phyloP scores from a whole-genome alignment of 2,113 vertebrate species.

The Corythornis vintsioides region DNA sequence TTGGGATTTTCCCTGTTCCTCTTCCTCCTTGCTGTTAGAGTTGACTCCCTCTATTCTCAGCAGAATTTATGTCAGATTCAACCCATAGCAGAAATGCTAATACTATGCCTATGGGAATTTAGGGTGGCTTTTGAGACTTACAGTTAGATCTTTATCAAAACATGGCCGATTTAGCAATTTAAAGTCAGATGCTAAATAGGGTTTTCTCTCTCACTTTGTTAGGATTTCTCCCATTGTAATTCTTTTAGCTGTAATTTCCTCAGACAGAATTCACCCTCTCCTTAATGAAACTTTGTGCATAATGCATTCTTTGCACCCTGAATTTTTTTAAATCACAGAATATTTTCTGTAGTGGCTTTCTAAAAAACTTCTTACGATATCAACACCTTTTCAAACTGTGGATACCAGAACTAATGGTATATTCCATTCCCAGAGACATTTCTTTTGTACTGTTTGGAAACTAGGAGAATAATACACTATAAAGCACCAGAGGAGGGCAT shows the following conservation, averaged over 20 bases:
- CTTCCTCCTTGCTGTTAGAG: conserved; percentile 29
- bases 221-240: background rate
- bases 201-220: background rate
- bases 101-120: background rate
- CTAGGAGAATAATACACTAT: background rate
- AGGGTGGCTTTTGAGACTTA: background rate
- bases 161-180: background rate
- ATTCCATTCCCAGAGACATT: background rate
- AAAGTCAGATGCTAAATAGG: background rate
- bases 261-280: background rate
- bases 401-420: background rate
- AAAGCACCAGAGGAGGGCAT: background rate
- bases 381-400: background rate
- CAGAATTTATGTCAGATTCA: background rate
- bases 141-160: background rate
- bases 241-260: background rate
- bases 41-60: background rate
- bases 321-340: background rate
- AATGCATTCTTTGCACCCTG: background rate
- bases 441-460: background rate
- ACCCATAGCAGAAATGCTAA: background rate
- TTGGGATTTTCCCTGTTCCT: conserved; percentile 67
- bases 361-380: background rate
- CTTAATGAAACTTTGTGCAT: background rate
- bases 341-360: background rate